Evolutionary conservation across 1,140 invertebrate species (phyloP).

Genomic region (Drosophila littoralis): DNA sequence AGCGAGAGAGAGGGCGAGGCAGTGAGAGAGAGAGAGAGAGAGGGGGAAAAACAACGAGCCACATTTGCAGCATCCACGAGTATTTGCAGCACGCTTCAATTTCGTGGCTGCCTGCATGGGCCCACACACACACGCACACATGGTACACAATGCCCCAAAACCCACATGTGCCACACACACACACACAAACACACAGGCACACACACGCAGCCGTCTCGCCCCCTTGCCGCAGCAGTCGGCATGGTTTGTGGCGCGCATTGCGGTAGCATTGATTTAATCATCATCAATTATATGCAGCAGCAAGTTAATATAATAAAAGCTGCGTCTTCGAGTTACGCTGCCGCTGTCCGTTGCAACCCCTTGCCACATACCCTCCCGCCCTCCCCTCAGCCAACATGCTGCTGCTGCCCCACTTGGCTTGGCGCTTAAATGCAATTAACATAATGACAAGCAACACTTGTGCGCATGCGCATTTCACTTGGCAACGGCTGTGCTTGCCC

Average conservation of each 20-base stretch:
- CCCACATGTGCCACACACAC: slow-evolving; percentile 11
- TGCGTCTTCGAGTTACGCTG: slow-evolving; percentile 15
- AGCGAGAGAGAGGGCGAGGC: not conserved
- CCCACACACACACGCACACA: slow-evolving; percentile 22
- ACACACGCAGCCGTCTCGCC: not conserved
- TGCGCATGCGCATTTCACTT: slow-evolving; percentile 80
- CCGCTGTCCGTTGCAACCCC: too few species aligned
- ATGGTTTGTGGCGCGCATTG: slow-evolving; percentile 56
- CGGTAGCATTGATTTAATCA: slow-evolving; percentile 82
- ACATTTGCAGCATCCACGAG: slow-evolving; percentile 40
- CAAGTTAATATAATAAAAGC: slow-evolving; percentile 83
- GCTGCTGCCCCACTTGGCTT: slow-evolving; percentile 28
- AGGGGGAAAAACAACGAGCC: not conserved
- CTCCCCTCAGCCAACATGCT: too few species aligned
- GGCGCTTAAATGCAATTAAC: slow-evolving; percentile 82
- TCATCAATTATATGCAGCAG: slow-evolving; percentile 82
- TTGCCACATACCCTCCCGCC: not conserved
- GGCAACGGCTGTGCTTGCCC: not conserved
- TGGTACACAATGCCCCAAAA: slow-evolving; percentile 14
- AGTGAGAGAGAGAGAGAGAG: not conserved
- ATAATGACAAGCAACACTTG: slow-evolving; percentile 83
- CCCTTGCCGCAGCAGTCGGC: not conserved
- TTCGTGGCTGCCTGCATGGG: slow-evolving; percentile 22
- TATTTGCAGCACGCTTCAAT: slow-evolving; percentile 37
- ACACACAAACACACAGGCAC: slow-evolving; percentile 15